Evolutionary conservation across 2,113 vertebrate genomes (phyloP).

Genomic region (Chaetodon trifascialis): DNA sequence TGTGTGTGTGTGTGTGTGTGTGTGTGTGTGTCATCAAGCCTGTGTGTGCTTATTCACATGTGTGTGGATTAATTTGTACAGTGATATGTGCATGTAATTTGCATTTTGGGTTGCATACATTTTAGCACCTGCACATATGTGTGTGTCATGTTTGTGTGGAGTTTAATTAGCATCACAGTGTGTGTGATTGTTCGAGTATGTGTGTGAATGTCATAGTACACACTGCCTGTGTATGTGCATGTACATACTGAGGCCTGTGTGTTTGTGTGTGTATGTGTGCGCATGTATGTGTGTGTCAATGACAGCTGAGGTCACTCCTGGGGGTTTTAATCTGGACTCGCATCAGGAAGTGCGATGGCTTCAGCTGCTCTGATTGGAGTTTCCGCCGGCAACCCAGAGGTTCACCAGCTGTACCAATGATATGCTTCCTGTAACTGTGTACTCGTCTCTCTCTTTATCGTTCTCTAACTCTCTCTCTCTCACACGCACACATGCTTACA

Average conservation of each 20-base stretch:
- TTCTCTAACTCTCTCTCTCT: not conserved
- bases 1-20: constrained; percentile 32
- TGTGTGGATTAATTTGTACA: constrained; percentile 2
- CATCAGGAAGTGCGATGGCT: constrained; percentile 75
- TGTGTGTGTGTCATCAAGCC: not conserved
- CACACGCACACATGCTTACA: no score
- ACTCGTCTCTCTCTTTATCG: constrained; percentile 1
- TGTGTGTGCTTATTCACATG: constrained; percentile 2
- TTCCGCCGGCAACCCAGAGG: constrained; percentile 78
- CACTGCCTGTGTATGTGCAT: not conserved
- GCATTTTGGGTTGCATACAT: not conserved
- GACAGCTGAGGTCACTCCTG: constrained; percentile 82
- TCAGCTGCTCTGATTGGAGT: constrained; percentile 74
- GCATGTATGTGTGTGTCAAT: constrained; percentile 57
- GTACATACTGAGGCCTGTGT: no score
- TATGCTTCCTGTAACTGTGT: constrained; percentile 61
- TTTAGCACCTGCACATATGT: not conserved
- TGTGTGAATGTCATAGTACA: not conserved
- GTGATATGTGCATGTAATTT: not conserved
- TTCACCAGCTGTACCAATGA: constrained; percentile 79
- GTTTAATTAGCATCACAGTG: constrained; percentile 57
- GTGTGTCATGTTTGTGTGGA: constrained; percentile 12
- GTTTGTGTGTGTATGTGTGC: not conserved
- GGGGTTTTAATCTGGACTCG: constrained; percentile 79
- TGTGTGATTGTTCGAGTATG: constrained; percentile 1